Conservation (phyloP, 2,888 invertebrate genomes). For the Plagiodera versicolora region DNA sequence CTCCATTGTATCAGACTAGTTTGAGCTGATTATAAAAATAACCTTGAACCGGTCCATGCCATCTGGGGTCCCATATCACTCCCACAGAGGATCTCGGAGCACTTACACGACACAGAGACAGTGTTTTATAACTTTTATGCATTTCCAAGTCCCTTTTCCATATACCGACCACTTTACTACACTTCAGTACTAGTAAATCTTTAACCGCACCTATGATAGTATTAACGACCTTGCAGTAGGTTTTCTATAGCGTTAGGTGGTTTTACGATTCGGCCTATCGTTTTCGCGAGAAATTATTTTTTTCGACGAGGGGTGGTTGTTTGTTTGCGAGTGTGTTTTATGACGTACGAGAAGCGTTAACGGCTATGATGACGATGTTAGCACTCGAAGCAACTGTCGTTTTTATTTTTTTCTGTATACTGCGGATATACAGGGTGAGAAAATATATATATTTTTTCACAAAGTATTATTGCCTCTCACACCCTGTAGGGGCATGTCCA, state of each 20-base stretch:
- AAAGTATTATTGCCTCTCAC: too few relatives aligned
- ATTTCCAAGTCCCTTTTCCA: constrained; percentile 28
- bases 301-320: background rate
- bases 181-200: constrained; percentile 23
- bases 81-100: constrained; percentile 32
- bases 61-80: constrained; percentile 17
- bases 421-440: too few relatives aligned
- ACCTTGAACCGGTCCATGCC: constrained; percentile 2
- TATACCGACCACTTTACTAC: constrained; percentile 31
- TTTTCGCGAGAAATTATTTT: background rate
- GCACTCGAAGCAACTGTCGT: too few relatives aligned
- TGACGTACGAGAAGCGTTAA: background rate
- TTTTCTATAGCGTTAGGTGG: constrained; percentile 7
- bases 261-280: background rate
- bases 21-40: background rate
- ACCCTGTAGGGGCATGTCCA: too few relatives aligned
- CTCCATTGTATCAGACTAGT: background rate
- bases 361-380: too few relatives aligned
- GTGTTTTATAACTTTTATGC: constrained; percentile 30
- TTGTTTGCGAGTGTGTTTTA: background rate
- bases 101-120: constrained; percentile 37
- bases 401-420: too few relatives aligned
- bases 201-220: constrained; percentile 23
- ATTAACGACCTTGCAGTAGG: constrained; percentile 16
- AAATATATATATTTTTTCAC: too few relatives aligned